Evolutionary conservation across 2,113 vertebrate species (phyloP), one percentile per base, ranked within the genome.

Genomic region (Perca flavescens): DNA sequence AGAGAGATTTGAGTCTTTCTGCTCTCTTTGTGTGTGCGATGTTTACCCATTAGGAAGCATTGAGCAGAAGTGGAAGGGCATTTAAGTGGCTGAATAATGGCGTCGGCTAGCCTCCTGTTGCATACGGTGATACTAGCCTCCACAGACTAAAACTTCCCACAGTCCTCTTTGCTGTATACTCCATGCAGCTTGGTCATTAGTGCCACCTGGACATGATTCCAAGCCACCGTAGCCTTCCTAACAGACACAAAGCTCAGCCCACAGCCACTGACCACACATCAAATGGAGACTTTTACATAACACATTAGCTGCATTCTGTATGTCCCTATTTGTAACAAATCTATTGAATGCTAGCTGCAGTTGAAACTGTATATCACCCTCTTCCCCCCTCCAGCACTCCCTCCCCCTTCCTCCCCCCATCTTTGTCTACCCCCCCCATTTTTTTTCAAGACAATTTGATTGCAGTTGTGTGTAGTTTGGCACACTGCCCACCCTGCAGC

Each of bases 391-490:
- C 34, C 53, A 54, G 21, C 5, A 13, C 69, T 28, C 34, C 84
- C 65, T 61, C 60, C 58, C n/a, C 34, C 1, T 1, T 5, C 34
- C 34, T 34, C 4, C 16, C 34, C 47, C 62, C 36, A 3, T 50
- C 28, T 19, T 73, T 28, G 47, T 86, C 62, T 65, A 4, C 36
- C 31, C 47, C 62, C 52, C 56, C 62, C 15, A 28, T 60, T 77
- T 77, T 70, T 66, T 82, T 62, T 88, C 50, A 64, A 78, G 82
- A 74, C 67, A 17, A 67, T 87, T 90, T 92, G 79, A 90, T 92
- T 90, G 87, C 89, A 90, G 77, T 91, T 78, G 81, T 92, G 90
- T 93, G 89, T 88, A 89, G 83, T 70, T 88, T 93, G 91, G 93
- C 87, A 63, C 9, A 0, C 47, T 28, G 86, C 93, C 92, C 77